Percentiles rank a stretch among this genome's conserved stretches.
phyloP scores from a whole-genome alignment of 92 coral and sea anemone species.

The Porites divaricata region DNA sequence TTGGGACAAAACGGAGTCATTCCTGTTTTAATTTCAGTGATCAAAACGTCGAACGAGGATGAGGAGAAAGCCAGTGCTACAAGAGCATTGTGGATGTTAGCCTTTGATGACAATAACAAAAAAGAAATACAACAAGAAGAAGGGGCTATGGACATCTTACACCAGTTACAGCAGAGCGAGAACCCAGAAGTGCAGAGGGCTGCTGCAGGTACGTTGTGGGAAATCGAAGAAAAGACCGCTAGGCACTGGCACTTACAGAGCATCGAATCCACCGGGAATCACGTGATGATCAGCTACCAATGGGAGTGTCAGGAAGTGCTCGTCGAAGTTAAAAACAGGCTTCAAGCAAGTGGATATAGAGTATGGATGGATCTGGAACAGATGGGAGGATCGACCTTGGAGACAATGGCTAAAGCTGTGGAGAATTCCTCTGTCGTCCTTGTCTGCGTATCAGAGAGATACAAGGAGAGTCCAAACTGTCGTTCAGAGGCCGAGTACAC shows the following conservation, averaged over 20 bases:
- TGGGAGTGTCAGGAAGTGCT: constrained; percentile 64
- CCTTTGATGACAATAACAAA: constrained; percentile 71
- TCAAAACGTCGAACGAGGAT: constrained; percentile 41
- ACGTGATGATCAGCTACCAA: constrained; percentile 84
- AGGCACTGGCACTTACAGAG: background rate
- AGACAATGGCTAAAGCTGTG: no score
- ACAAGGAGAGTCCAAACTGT: no score
- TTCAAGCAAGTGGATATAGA: no score
- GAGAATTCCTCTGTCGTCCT: no score
- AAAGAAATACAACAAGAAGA: constrained; percentile 9
- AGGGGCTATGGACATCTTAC: constrained; percentile 33
- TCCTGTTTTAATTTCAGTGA: constrained; percentile 43
- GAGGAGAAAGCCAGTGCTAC: constrained; percentile 54
- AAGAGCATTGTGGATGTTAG: constrained; percentile 73
- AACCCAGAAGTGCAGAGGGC: constrained; percentile 55
- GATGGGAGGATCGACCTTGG: no score
- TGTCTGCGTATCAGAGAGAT: no score
- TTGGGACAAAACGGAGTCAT: constrained; percentile 65
- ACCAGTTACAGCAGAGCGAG: constrained; percentile 49
- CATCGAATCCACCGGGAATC: constrained; percentile 18
- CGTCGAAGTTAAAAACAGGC: constrained; percentile 49
- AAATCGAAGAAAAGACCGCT: constrained; percentile 56
- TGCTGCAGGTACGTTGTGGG: constrained; percentile 85
- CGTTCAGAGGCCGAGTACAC: constrained; percentile 14
- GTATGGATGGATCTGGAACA: no score